A percentile compares a stretch with the other conserved stretches of the same genome.
phyloP scores from a whole-genome alignment of 1,140 invertebrate genomes.

The Theocolax elegans region DNA sequence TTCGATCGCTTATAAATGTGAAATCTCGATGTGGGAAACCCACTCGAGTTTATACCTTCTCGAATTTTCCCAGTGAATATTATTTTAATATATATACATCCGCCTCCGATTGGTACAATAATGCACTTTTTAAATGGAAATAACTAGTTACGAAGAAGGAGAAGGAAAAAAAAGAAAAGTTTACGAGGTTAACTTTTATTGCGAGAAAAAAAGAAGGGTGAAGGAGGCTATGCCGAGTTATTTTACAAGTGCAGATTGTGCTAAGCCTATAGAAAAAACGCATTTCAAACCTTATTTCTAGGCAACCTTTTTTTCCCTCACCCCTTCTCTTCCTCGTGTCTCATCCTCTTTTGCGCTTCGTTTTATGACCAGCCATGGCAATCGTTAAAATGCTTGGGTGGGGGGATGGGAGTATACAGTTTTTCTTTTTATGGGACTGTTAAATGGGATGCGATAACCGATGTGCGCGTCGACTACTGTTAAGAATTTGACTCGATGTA shows the following conservation, averaged over 20 bases:
- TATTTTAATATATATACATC: not conserved
- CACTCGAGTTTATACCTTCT: not conserved
- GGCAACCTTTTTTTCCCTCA: not conserved
- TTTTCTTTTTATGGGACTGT: no score
- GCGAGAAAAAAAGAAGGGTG: not conserved
- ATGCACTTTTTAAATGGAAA: constrained; percentile 18
- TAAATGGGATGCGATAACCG: not conserved
- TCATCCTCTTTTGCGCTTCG: not conserved
- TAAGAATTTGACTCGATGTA: no score
- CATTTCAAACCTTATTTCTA: not conserved
- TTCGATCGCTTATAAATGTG: not conserved
- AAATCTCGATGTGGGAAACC: not conserved
- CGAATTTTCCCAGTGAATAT: not conserved
- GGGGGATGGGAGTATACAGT: no score
- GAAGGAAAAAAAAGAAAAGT: not conserved
- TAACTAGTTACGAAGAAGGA: not conserved
- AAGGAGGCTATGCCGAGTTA: not conserved
- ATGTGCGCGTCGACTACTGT: no score
- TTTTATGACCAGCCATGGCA: not conserved
- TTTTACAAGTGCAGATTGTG: constrained; percentile 2
- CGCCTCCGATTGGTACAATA: not conserved
- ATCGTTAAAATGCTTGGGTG: not conserved
- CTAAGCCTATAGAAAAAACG: not conserved
- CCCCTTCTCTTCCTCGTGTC: not conserved
- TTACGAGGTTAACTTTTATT: not conserved